Evolutionary conservation across 2,888 invertebrate species (phyloP).

Genomic region (Biston betularia): DNA sequence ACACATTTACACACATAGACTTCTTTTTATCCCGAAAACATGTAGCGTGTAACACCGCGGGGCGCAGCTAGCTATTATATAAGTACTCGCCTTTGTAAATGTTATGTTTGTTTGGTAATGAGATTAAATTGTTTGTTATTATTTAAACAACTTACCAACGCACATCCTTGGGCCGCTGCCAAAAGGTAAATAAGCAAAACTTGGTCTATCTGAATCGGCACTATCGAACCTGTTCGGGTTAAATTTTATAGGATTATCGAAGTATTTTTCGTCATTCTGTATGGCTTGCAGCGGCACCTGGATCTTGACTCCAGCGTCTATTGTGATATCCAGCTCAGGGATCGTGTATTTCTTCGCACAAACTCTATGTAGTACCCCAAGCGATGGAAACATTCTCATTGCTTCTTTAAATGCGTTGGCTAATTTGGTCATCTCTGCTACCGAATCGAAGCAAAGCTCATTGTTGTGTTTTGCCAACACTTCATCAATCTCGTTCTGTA

Average conservation of each 20-base stretch:
- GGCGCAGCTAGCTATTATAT: no score
- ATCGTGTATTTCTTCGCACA: constrained; percentile 61
- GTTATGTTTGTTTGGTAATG: no score
- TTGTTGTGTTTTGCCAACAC: constrained; percentile 62
- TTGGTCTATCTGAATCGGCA: constrained; percentile 44
- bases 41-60: no score
- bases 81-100: no score
- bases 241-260: constrained; percentile 62
- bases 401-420: constrained; percentile 66
- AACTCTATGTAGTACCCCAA: constrained; percentile 61
- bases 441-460: constrained; percentile 66
- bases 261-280: constrained; percentile 68
- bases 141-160: constrained; percentile 58
- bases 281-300: constrained; percentile 66
- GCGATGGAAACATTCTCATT: constrained; percentile 64
- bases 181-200: constrained; percentile 65
- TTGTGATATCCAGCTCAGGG: constrained; percentile 56
- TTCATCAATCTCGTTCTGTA: constrained; percentile 69
- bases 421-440: constrained; percentile 62
- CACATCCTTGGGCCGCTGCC: constrained; percentile 70
- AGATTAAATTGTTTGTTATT: not conserved
- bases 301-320: constrained; percentile 68
- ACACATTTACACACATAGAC: no score
- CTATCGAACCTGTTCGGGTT: constrained; percentile 61
- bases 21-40: no score